Evolutionary conservation across 2,113 vertebrate species (phyloP).

Genomic region (Bolborhynchus lineola): DNA sequence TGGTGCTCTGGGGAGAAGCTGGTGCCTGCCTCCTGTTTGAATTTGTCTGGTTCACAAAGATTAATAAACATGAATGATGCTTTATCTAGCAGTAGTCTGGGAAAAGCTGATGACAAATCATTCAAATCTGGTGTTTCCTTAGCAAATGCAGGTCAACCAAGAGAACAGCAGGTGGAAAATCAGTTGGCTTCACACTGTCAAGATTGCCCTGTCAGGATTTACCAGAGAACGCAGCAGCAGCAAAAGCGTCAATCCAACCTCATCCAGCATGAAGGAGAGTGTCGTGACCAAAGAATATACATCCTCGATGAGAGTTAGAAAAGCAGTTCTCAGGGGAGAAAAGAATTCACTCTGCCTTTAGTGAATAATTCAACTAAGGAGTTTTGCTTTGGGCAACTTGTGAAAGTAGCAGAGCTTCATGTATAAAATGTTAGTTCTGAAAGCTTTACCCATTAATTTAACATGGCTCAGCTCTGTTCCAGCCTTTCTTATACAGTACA

Average conservation of each 20-base stretch:
- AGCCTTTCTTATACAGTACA: neutral
- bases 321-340: neutral
- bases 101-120: neutral
- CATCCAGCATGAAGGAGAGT: neutral
- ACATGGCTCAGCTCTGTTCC: slow-evolving; percentile 24
- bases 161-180: neutral
- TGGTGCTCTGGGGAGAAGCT: neutral
- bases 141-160: neutral
- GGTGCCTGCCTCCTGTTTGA: neutral
- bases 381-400: slow-evolving; percentile 46
- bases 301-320: neutral
- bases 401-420: slow-evolving; percentile 16
- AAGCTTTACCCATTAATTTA: slow-evolving; percentile 59
- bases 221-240: neutral
- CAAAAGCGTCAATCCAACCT: neutral
- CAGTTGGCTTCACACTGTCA: neutral
- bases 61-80: neutral
- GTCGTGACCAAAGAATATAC: neutral
- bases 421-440: slow-evolving; percentile 40
- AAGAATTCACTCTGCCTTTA: neutral
- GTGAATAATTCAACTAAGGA: slow-evolving; percentile 60
- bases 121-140: neutral
- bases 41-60: neutral
- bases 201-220: neutral
- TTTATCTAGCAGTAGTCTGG: neutral